These are phyloP conservation scores for Cryptus armator DNA, from an alignment of 2,888 invertebrate species.

Conservation along the genomic window DNA sequence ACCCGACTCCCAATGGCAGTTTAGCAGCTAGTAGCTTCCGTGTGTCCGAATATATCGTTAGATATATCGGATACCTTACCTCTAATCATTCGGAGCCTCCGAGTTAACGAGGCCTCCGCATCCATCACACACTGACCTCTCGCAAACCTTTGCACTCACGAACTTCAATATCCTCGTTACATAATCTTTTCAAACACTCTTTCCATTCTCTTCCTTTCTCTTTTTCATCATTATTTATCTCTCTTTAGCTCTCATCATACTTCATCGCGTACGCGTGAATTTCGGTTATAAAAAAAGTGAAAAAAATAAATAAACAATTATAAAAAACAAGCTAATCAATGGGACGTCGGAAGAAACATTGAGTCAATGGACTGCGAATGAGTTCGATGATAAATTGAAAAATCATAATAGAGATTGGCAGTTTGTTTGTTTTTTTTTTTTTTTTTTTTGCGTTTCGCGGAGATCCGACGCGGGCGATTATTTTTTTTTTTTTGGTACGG, in stretches of 20 bases:
- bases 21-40: slow-evolving; percentile 83
- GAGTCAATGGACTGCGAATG: slow-evolving; percentile 35
- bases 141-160: slow-evolving; percentile 67
- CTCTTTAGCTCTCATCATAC: slow-evolving; percentile 37
- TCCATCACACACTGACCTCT: slow-evolving; percentile 63
- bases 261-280: slow-evolving; percentile 17
- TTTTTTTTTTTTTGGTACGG: slow-evolving; percentile 45
- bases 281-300: neutral
- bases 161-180: slow-evolving; percentile 68
- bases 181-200: slow-evolving; percentile 41
- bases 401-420: slow-evolving; percentile 51
- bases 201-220: slow-evolving; percentile 49
- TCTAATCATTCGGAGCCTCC: slow-evolving; percentile 74
- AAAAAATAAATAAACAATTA: slow-evolving; percentile 7
- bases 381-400: slow-evolving; percentile 35
- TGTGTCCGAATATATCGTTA: slow-evolving; percentile 77
- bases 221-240: slow-evolving; percentile 49
- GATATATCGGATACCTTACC: slow-evolving; percentile 77
- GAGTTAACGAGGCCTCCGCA: slow-evolving; percentile 60
- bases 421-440: slow-evolving; percentile 39
- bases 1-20: slow-evolving; percentile 81
- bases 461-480: slow-evolving; percentile 18
- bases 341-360: slow-evolving; percentile 23
- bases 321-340: slow-evolving; percentile 13
- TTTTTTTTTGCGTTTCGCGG: slow-evolving; percentile 11